phyloP scores from a whole-genome alignment of 2,797 vertebrate species.

The Smutsia temminckii region DNA sequence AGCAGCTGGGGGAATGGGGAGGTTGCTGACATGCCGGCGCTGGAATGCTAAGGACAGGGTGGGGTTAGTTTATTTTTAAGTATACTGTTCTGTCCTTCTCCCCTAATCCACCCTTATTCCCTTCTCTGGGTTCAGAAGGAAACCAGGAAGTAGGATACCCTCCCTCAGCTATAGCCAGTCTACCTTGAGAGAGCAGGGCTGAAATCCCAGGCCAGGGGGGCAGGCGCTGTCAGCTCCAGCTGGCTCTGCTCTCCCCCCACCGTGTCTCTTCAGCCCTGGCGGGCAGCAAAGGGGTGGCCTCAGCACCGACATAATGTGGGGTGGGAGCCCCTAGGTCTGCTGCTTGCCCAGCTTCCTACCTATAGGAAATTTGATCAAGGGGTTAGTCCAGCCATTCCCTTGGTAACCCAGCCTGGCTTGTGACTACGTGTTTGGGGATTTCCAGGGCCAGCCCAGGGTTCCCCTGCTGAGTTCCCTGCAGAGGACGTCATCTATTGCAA shows the following conservation, averaged over 20 bases:
- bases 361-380: not conserved
- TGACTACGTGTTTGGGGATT: not conserved
- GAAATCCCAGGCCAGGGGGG: not conserved
- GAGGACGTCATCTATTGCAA: not conserved
- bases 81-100: not conserved
- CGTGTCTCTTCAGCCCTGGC: not conserved
- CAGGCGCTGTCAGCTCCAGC: not conserved
- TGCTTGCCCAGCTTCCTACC: not conserved
- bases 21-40: not conserved
- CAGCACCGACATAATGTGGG: not conserved
- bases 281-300: not conserved
- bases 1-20: no score
- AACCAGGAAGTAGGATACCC: not conserved
- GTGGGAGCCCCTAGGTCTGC: not conserved
- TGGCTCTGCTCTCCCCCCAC: not conserved
- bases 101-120: not conserved
- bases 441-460: not conserved
- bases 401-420: not conserved
- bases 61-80: not conserved
- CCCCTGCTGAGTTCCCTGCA: not conserved
- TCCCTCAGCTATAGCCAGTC: not conserved
- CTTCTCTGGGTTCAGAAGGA: not conserved
- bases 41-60: not conserved
- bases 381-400: not conserved
- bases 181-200: not conserved